Evolutionary conservation across 2,888 invertebrate species (phyloP).

Genomic region (Dasypolia templi): DNA sequence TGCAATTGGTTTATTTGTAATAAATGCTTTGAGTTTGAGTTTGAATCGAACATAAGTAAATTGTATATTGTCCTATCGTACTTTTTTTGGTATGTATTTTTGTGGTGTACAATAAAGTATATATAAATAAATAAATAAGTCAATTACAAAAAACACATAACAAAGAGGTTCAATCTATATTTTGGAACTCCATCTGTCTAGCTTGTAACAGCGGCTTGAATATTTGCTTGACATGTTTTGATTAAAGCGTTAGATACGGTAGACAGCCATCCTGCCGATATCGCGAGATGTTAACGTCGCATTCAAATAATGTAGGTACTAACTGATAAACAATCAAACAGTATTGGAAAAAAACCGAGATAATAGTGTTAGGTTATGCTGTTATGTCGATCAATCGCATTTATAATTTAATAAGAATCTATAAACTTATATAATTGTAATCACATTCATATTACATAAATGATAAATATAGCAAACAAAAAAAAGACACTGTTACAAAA

Average conservation of each 20-base stretch:
- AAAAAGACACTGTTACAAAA: background rate
- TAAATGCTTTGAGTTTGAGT: no score
- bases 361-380: conserved; percentile 21
- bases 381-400: conserved; percentile 26
- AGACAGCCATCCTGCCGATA: conserved; percentile 66
- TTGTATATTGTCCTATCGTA: no score
- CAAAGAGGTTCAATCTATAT: conserved; percentile 52
- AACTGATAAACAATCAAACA: conserved; percentile 47
- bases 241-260: conserved; percentile 65
- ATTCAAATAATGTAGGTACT: conserved; percentile 53
- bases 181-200: conserved; percentile 61
- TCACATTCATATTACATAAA: no score
- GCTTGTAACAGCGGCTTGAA: conserved; percentile 55
- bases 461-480: background rate
- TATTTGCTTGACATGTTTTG: conserved; percentile 70
- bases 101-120: no score
- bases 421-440: background rate
- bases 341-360: conserved; percentile 31
- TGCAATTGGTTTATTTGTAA: no score
- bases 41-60: no score
- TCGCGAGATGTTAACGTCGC: conserved; percentile 59
- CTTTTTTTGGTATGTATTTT: no score
- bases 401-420: conserved; percentile 10
- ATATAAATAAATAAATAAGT: no score
- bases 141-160: conserved; percentile 11